phyloP scores from a whole-genome alignment of 2,888 invertebrate species.

The Drepana falcataria region DNA sequence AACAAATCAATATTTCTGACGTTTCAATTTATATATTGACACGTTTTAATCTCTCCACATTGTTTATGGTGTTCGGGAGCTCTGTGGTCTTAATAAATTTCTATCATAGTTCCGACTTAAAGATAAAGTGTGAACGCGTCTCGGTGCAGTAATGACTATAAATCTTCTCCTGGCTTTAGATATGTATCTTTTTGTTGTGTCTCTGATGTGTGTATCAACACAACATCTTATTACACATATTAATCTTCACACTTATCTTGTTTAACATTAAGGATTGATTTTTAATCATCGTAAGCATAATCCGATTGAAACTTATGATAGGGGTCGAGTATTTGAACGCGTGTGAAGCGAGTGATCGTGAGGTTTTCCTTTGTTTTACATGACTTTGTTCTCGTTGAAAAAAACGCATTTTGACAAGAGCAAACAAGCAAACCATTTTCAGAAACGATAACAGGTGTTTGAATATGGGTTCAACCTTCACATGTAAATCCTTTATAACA shows the following conservation, averaged over 20 bases:
- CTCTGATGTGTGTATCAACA: slow-evolving; percentile 57
- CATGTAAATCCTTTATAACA: too few relatives aligned
- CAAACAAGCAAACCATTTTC: too few relatives aligned
- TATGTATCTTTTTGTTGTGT: slow-evolving; percentile 47
- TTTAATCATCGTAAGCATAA: slow-evolving; percentile 2
- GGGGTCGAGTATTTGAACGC: neutral
- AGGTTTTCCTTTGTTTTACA: too few relatives aligned
- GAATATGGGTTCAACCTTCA: too few relatives aligned
- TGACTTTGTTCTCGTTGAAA: too few relatives aligned
- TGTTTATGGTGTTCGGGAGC: slow-evolving; percentile 71
- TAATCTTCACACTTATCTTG: slow-evolving; percentile 42
- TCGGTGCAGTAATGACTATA: slow-evolving; percentile 50
- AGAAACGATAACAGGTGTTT: too few relatives aligned
- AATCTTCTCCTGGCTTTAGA: slow-evolving; percentile 57
- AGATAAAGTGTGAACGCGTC: slow-evolving; percentile 34
- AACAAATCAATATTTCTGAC: slow-evolving; percentile 72
- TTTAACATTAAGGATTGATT: slow-evolving; percentile 9
- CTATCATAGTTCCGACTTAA: slow-evolving; percentile 38
- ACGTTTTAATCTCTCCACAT: slow-evolving; percentile 68
- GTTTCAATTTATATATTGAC: slow-evolving; percentile 74
- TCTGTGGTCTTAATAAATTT: slow-evolving; percentile 53
- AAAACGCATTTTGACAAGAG: too few relatives aligned
- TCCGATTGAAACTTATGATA: neutral
- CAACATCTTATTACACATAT: slow-evolving; percentile 53
- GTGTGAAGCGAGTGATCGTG: neutral